Conservation (phyloP, 2,113 vertebrate species). For the Hyperoodon ampullatus region DNA sequence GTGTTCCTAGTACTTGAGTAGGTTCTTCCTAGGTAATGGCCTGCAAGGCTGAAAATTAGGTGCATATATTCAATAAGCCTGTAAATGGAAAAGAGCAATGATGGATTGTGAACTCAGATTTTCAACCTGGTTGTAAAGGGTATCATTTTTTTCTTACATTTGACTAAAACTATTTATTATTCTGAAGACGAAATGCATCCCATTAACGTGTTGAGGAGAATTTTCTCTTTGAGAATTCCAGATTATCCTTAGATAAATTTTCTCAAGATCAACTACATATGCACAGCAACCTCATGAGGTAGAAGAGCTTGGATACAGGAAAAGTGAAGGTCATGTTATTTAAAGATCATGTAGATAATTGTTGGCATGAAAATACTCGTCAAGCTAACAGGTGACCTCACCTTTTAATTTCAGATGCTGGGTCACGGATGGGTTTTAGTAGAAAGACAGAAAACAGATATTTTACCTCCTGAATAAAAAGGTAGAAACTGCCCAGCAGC, state of each 20-base stretch:
- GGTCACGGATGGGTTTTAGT: neutral
- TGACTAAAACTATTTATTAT: neutral
- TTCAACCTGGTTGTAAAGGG: neutral
- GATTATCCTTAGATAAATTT: neutral
- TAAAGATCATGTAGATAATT: neutral
- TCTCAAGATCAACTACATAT: neutral
- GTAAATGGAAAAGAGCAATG: neutral
- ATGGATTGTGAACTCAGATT: neutral
- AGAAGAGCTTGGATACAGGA: neutral
- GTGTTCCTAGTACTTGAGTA: neutral
- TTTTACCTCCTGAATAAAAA: neutral
- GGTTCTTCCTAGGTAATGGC: neutral
- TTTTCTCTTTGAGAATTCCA: neutral
- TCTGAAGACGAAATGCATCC: neutral
- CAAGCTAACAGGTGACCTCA: neutral
- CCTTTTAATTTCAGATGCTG: neutral
- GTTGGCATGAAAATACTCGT: neutral
- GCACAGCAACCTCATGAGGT: neutral
- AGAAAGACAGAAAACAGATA: neutral
- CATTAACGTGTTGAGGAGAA: neutral
- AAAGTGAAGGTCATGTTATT: neutral
- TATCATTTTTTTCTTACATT: neutral
- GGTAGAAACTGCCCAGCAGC: neutral
- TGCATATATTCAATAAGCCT: neutral
- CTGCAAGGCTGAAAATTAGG: neutral